Evolutionary conservation across 1,140 invertebrate genomes (phyloP).

Genomic region (Phthorimaea operculella): DNA sequence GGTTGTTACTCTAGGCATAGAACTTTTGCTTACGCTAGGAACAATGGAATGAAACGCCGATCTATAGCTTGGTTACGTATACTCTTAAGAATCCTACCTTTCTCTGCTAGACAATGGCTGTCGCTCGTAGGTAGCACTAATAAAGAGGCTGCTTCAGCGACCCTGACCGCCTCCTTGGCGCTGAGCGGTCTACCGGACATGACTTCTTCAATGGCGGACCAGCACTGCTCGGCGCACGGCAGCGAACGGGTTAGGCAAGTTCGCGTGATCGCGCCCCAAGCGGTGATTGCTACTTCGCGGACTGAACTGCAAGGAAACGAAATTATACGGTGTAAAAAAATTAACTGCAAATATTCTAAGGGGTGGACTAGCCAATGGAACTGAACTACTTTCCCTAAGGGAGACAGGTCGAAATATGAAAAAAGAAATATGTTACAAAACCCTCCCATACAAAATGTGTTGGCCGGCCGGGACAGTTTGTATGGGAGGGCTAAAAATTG

Average conservation of each 20-base stretch:
- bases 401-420: too few species aligned
- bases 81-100: slow-evolving; percentile 22
- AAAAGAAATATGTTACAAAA: too few species aligned
- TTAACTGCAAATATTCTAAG: background rate
- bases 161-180: slow-evolving; percentile 21
- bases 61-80: too few species aligned
- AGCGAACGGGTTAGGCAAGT: slow-evolving; percentile 27
- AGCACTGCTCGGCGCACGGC: slow-evolving; percentile 26
- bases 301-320: slow-evolving; percentile 33
- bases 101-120: slow-evolving; percentile 33
- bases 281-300: slow-evolving; percentile 38
- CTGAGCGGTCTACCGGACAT: slow-evolving; percentile 18
- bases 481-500: too few species aligned
- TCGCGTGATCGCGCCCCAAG: slow-evolving; percentile 41
- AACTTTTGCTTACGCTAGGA: too few species aligned
- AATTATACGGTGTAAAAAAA: too few species aligned
- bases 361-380: background rate
- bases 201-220: slow-evolving; percentile 30
- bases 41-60: too few species aligned
- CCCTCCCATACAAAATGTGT: too few species aligned
- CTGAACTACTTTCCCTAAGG: too few species aligned
- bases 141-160: slow-evolving; percentile 38
- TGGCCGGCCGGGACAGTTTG: too few species aligned
- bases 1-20: too few species aligned
- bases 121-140: slow-evolving; percentile 42